phyloP scores from a whole-genome alignment of 2,113 vertebrate genomes.

The Ginglymostoma cirratum region DNA sequence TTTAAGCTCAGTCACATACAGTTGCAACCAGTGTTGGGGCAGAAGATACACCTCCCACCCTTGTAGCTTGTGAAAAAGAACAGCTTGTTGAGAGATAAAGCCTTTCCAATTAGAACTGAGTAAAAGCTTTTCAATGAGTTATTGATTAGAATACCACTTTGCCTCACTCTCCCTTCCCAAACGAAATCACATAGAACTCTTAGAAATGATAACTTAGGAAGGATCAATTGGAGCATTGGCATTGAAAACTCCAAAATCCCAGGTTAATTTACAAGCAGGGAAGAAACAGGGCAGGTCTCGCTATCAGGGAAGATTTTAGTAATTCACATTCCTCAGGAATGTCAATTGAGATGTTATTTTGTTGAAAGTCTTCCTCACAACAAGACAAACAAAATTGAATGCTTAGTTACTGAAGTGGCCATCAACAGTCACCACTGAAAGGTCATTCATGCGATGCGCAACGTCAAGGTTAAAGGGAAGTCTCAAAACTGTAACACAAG shows the following conservation, averaged over 20 bases:
- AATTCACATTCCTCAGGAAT: not conserved
- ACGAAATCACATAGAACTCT: not conserved
- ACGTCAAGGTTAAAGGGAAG: not conserved
- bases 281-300: not conserved
- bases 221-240: not conserved
- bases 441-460: not conserved
- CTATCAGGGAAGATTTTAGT: not conserved
- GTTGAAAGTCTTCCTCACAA: not conserved
- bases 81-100: not conserved
- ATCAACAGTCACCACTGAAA: not conserved
- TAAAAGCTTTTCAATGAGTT: not conserved
- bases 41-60: not conserved
- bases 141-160: not conserved
- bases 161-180: not conserved
- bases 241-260: not conserved
- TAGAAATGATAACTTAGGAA: not conserved
- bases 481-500: not conserved
- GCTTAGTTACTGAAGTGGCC: not conserved
- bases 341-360: not conserved
- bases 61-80: not conserved
- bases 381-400: not conserved
- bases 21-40: not conserved
- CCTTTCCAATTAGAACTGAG: not conserved
- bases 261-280: not conserved
- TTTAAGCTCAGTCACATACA: not conserved